Evolutionary conservation across 2,888 invertebrate genomes (phyloP), one percentile per base, ranked within the genome.

Genomic region (Odontothrips loti): DNA sequence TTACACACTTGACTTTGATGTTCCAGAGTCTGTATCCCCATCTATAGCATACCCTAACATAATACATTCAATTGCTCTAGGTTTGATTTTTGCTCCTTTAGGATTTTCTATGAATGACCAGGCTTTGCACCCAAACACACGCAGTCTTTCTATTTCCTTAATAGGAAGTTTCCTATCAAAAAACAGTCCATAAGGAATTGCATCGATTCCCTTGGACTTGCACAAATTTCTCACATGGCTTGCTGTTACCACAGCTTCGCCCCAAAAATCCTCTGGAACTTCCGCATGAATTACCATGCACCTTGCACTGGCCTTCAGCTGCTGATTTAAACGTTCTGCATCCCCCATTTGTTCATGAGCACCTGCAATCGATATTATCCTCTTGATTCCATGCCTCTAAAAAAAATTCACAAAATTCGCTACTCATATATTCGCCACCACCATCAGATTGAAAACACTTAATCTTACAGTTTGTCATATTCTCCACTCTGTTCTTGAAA

Each of bases 271-370:
- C 1, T 84, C 75, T 20, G 84, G 83, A 0, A 85, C 80, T 0
- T 81, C 82, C 4, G 82, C 83, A 47, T 85, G 83, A 3, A 83
- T n/a, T 80, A 86, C 78, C 79, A 86, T 83, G 3, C 84, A 84
- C 10, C 85, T 81, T 0, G 85, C 84, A 82, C 84, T 83, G 29
- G 86, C 85, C 6, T 85, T 83, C 0, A 86, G 63, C 0, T 85
- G 86, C 0, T 85, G 82, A 43, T 86, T 86, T 8, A 83, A 83
- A 1, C 85, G 63, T 80, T 87, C 85, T 0, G 86, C 84, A 0
- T 84, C 83, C 0, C 85, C 86, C 80, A 86, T 86, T 23, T 85
- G 85, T 68, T 86, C 84, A 0, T 85, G 85, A 0, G 84, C 85
- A n/a, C n/a, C n/a, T 20, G 85, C 81, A 2, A 84, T 82, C 0